Conservation (phyloP, 2,888 invertebrate genomes). For the Dryobotodes eremita region DNA sequence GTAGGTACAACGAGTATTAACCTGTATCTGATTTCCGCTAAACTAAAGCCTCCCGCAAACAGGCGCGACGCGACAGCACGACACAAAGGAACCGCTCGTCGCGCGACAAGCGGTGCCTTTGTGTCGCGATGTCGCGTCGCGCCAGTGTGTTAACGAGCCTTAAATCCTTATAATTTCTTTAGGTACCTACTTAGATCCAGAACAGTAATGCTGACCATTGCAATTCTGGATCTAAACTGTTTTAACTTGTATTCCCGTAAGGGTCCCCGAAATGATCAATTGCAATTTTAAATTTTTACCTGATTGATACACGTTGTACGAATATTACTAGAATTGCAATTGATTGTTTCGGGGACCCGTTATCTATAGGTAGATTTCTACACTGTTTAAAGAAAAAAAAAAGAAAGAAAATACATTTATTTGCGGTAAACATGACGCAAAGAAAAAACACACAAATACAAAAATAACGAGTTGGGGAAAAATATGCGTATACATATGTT, state of each 20-base stretch:
- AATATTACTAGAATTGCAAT: not conserved
- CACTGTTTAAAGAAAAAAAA: too few species aligned
- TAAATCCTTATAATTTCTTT: not conserved
- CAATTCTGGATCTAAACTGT: not conserved
- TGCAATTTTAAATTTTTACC: not conserved
- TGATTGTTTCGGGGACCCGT: not conserved
- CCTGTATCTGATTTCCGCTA: not conserved
- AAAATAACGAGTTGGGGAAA: too few species aligned
- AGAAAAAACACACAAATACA: too few species aligned
- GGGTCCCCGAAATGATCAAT: not conserved
- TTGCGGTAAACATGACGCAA: too few species aligned
- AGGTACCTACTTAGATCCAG: not conserved
- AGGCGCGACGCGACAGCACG: too few species aligned
- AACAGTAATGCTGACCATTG: not conserved
- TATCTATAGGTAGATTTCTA: not conserved
- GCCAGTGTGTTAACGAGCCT: too few species aligned
- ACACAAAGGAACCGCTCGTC: too few species aligned
- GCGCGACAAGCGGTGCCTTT: too few species aligned
- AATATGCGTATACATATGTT: too few species aligned
- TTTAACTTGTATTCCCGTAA: not conserved
- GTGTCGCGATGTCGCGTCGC: too few species aligned
- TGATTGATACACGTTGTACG: not conserved
- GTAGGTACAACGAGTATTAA: not conserved
- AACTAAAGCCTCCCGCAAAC: too few species aligned
- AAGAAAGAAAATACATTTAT: too few species aligned